A percentile compares a stretch with the other conserved stretches of the same genome.
Evolutionary conservation across 1,140 invertebrate genomes (phyloP).

Genomic region (Diorhabda sublineata): DNA sequence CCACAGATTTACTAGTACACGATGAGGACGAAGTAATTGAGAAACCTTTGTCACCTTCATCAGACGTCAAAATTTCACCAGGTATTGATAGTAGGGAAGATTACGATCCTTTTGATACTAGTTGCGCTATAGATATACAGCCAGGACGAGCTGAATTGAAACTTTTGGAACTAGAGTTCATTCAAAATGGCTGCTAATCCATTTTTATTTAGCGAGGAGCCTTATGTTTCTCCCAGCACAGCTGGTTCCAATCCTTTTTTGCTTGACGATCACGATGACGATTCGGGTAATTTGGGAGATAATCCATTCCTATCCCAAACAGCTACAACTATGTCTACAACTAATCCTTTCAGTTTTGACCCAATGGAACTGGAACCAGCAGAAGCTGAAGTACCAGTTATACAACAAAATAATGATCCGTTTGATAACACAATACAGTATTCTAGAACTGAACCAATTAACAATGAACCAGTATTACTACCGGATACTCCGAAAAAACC

Average conservation of each 20-base stretch:
- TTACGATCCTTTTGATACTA: conserved; percentile 65
- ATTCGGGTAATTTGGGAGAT: conserved; percentile 48
- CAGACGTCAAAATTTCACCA: background rate
- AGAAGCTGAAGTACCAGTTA: conserved; percentile 42
- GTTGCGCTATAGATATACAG: conserved; percentile 53
- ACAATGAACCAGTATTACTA: background rate
- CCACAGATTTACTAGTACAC: conserved; percentile 24
- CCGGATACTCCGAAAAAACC: conserved; percentile 38
- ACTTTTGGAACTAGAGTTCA: conserved; percentile 57
- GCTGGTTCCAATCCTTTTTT: conserved; percentile 71
- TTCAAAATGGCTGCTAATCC: conserved; percentile 65
- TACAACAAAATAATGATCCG: conserved; percentile 6
- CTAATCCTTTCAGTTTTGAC: conserved; percentile 63
- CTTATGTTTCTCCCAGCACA: conserved; percentile 47
- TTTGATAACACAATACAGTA: conserved; percentile 3
- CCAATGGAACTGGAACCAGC: conserved; percentile 50
- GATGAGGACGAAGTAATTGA: conserved; percentile 25
- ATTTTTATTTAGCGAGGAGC: conserved; percentile 69
- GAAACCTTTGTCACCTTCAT: conserved; percentile 49
- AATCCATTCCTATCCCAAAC: conserved; percentile 55
- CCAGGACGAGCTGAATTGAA: conserved; percentile 60
- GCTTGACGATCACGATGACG: conserved; percentile 46
- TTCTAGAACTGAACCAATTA: background rate
- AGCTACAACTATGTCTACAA: conserved; percentile 37
- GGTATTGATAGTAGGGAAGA: conserved; percentile 41